Base-by-base conservation (phyloP, 2,113 vertebrate species). In the Phylloscopus whistleri region DNA sequence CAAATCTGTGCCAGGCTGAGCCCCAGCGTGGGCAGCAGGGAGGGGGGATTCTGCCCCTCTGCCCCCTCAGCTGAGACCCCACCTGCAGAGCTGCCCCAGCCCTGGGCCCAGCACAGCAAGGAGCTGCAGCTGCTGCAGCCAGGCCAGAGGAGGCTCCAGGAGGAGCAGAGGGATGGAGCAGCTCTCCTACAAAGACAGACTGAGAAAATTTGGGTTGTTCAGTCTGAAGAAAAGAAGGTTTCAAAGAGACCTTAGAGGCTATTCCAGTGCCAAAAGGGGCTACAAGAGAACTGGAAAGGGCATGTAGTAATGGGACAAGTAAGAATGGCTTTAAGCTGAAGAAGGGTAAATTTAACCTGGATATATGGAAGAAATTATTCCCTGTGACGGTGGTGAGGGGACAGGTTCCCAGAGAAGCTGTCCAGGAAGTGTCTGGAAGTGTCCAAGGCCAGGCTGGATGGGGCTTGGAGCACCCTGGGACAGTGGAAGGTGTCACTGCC, bases 171-270 rank as follows among this genome's bases (percentile, higher is more conserved):
- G 28, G n/a, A 33, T 22, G 35, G 64, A 59, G 23, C n/a, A 22
- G 11, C 35, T 48, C 26, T 48, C 2, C 28, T 62, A 9, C 4
- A 16, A 60, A 16, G 28, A 41, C 2, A 82, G 23, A 26, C 19
- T 59, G 53, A 2, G 4, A 41, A 17, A 30, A 15, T 0, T 30
- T 11, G 35, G 7, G 1, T 9, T 33, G 43, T 6, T 80, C 26
- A 31, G 6, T 11, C 28, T 15, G 44, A 3, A 58, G 9, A 41
- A 3, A 3, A 37, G 33, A 55, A 59, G 35, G 23, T 7, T n/a
- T 18, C 14, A n/a, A 3, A 23, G 23, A 41, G 11, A 49, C 9
- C 28, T 59, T 6, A 41, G 18, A 41, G 64, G 2, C 18, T 11
- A 21, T 33, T 48, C 22, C 53, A 22, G 2, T 11, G 23, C 44